Percentiles rank a stretch among this genome's conserved stretches.
Evolutionary conservation across 2,113 vertebrate species (phyloP).

Genomic region (Bagarius yarrelli): DNA sequence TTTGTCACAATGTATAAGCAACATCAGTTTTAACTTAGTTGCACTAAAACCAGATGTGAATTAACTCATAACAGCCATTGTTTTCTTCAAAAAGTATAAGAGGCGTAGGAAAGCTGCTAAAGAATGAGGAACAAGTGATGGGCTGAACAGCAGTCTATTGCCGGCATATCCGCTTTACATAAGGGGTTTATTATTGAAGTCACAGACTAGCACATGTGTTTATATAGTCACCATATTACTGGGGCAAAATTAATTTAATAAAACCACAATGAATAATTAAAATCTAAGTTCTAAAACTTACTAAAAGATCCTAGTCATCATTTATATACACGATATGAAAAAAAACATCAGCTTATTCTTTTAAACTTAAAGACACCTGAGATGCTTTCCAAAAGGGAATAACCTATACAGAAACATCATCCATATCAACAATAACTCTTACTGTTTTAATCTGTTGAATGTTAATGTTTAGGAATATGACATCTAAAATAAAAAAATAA

Average conservation of each 20-base stretch:
- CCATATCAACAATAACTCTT: too few relatives aligned
- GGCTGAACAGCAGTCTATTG: slow-evolving; percentile 9
- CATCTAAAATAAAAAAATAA: too few relatives aligned
- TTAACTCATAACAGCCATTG: slow-evolving; percentile 60
- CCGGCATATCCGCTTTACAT: slow-evolving; percentile 53
- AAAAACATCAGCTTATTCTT: too few relatives aligned
- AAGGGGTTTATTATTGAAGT: slow-evolving; percentile 23
- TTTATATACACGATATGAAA: too few relatives aligned
- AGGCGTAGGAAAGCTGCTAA: slow-evolving; percentile 48
- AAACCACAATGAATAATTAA: not conserved
- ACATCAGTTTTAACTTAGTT: slow-evolving; percentile 62
- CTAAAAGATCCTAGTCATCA: too few relatives aligned
- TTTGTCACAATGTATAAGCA: slow-evolving; percentile 58
- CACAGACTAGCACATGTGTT: not conserved
- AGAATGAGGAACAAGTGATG: slow-evolving; percentile 18
- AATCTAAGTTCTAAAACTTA: too few relatives aligned
- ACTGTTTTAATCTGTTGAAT: too few relatives aligned
- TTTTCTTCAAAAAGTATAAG: slow-evolving; percentile 55
- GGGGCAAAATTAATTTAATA: not conserved
- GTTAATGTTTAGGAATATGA: too few relatives aligned
- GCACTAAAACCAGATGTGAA: slow-evolving; percentile 71
- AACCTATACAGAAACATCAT: too few relatives aligned
- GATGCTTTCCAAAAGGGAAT: too few relatives aligned
- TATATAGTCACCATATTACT: not conserved
- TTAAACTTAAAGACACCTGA: too few relatives aligned